Conservation (phyloP, 1,140 invertebrate genomes). For the Melitaea cinxia region DNA sequence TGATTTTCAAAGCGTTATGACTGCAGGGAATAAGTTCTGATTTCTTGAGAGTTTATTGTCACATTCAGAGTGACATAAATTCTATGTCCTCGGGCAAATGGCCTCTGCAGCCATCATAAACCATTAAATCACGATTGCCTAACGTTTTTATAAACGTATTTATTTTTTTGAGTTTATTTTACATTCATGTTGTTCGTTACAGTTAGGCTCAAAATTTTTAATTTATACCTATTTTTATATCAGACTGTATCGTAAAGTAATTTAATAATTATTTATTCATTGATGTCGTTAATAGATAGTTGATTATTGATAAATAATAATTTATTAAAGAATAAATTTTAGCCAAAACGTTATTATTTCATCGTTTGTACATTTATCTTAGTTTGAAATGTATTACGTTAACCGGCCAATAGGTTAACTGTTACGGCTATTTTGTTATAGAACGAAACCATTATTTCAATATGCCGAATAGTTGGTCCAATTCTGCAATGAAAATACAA, state of each 20-base stretch:
- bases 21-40: constrained; percentile 48
- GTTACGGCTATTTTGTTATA: constrained; percentile 61
- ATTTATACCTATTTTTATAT: background rate
- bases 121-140: constrained; percentile 54
- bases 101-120: constrained; percentile 54
- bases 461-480: constrained; percentile 43
- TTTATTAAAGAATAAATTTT: constrained; percentile 47
- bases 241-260: background rate
- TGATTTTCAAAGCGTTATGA: constrained; percentile 48
- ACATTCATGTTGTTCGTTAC: constrained; percentile 1
- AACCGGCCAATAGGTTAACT: constrained; percentile 60
- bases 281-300: background rate
- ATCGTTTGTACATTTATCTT: constrained; percentile 55
- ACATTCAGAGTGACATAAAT: constrained; percentile 56
- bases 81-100: constrained; percentile 51
- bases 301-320: constrained; percentile 39
- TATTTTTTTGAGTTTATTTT: constrained; percentile 4
- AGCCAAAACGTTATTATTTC: constrained; percentile 46
- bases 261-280: background rate
- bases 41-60: constrained; percentile 56
- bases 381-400: constrained; percentile 53
- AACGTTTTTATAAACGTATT: constrained; percentile 51
- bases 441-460: constrained; percentile 47
- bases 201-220: background rate
- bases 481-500: constrained; percentile 7